phyloP scores from a whole-genome alignment of 2,113 vertebrate genomes.

The Nannospalax galili region DNA sequence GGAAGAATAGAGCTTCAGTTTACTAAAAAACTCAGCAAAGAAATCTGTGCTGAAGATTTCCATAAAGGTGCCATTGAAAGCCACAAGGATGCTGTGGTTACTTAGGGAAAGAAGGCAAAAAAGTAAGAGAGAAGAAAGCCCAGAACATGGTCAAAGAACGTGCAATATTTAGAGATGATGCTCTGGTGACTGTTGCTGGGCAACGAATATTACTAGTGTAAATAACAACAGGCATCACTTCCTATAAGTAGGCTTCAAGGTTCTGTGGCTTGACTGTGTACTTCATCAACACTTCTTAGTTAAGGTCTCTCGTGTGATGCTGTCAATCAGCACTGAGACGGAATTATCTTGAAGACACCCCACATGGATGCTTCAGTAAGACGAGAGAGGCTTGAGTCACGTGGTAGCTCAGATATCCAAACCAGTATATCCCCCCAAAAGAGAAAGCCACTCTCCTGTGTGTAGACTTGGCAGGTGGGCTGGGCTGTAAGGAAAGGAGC shows the following conservation, averaged over 20 bases:
- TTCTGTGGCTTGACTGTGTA: neutral
- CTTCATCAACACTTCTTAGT: neutral
- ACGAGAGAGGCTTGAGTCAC: no score
- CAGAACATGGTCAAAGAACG: neutral
- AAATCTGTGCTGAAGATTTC: neutral
- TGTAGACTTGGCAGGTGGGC: no score
- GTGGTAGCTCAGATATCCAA: fast-evolving
- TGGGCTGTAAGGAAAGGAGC: no score
- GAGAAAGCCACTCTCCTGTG: neutral
- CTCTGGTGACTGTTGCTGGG: neutral
- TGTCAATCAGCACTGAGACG: neutral
- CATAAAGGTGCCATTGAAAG: neutral
- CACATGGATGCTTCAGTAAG: neutral
- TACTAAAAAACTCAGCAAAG: neutral
- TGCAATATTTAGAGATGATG: neutral
- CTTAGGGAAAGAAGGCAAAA: neutral
- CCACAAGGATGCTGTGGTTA: neutral
- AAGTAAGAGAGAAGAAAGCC: neutral
- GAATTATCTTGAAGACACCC: neutral
- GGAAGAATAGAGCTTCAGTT: neutral
- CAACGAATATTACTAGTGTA: neutral
- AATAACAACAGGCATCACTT: neutral
- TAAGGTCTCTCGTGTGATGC: neutral
- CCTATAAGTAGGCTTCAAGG: neutral
- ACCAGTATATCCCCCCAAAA: neutral